Conservation (phyloP, 2,888 invertebrate genomes). For the Hylaea fasciaria region DNA sequence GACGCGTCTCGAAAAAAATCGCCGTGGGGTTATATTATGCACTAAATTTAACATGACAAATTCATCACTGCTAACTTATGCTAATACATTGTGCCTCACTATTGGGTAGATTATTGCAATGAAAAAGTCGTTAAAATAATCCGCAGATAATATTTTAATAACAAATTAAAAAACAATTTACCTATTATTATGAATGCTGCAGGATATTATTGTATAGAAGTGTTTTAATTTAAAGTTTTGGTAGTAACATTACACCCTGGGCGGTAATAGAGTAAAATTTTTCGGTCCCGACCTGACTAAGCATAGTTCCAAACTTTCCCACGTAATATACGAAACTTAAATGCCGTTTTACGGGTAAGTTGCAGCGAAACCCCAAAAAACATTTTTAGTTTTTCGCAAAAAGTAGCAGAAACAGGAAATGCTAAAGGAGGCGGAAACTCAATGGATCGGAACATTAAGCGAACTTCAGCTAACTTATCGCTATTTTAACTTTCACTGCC, state of each 20-base stretch:
- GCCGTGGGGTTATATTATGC: slow-evolving; percentile 1
- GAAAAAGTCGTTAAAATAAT: too few relatives aligned
- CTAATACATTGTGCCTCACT: background rate
- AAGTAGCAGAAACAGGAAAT: slow-evolving; percentile 7
- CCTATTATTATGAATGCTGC: too few relatives aligned
- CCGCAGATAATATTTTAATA: too few relatives aligned
- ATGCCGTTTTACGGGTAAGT: slow-evolving; percentile 13
- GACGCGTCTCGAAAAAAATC: slow-evolving; percentile 17
- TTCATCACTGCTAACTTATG: background rate
- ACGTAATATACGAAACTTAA: slow-evolving; percentile 29
- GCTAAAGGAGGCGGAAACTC: slow-evolving; percentile 8
- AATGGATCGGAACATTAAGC: slow-evolving; percentile 23
- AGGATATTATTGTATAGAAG: slow-evolving; percentile 35
- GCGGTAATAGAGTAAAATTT: slow-evolving; percentile 32
- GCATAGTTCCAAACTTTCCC: slow-evolving; percentile 32
- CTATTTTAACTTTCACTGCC: too few relatives aligned
- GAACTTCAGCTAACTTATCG: too few relatives aligned
- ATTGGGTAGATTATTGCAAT: background rate
- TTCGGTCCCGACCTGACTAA: slow-evolving; percentile 29
- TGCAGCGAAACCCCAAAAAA: slow-evolving; percentile 16
- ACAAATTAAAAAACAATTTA: too few relatives aligned
- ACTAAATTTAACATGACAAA: background rate
- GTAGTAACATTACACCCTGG: slow-evolving; percentile 33
- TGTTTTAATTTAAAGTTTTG: slow-evolving; percentile 43
- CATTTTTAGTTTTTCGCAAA: slow-evolving; percentile 5